A percentile compares a stretch with the other conserved stretches of the same genome.
These are phyloP conservation scores for Amiota minor DNA, from an alignment of 2,888 invertebrate genomes.

Conservation along the genomic window DNA sequence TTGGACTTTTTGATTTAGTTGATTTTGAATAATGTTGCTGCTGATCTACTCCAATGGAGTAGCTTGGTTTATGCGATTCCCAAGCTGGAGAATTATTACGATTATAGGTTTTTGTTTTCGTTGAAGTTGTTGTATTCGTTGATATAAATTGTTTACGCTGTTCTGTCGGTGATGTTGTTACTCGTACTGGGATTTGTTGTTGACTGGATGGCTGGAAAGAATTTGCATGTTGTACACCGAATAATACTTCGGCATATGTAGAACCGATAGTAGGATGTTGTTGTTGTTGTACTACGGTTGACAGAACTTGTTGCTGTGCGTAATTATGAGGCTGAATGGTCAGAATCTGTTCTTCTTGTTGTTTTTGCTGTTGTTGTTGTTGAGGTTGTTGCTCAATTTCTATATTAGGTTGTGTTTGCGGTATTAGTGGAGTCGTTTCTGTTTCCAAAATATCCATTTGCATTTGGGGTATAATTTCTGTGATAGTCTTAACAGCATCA, in stretches of 20 bases:
- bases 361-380: background rate
- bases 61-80: constrained; percentile 54
- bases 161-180: constrained; percentile 52
- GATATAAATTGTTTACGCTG: constrained; percentile 52
- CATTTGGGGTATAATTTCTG: constrained; percentile 24
- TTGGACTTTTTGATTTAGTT: constrained; percentile 49
- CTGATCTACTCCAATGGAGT: constrained; percentile 33
- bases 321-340: constrained; percentile 35
- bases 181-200: constrained; percentile 58
- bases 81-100: constrained; percentile 65
- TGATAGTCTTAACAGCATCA: constrained; percentile 69
- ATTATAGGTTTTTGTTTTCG: constrained; percentile 46
- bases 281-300: constrained; percentile 36
- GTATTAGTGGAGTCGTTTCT: background rate
- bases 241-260: constrained; percentile 71
- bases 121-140: constrained; percentile 52
- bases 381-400: background rate
- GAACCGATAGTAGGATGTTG: constrained; percentile 56
- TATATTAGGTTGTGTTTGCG: background rate
- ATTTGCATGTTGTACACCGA: constrained; percentile 64
- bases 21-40: constrained; percentile 48
- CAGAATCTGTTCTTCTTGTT: constrained; percentile 6
- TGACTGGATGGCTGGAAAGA: constrained; percentile 77
- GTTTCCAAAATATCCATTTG: background rate
- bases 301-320: background rate